Conservation (phyloP, 2,113 vertebrate genomes). For the Clarias batrachus region DNA sequence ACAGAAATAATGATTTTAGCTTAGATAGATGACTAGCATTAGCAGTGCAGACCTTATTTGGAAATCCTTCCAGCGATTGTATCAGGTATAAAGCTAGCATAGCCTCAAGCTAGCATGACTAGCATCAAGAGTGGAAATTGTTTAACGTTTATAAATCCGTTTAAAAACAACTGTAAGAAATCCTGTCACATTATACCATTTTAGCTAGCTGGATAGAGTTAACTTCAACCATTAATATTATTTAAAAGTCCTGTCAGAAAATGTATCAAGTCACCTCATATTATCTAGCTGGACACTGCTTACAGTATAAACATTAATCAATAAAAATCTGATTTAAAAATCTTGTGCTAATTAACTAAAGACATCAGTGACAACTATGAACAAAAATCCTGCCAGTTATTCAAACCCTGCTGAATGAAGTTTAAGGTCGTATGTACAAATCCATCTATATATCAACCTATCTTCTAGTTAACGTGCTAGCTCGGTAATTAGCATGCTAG, state of each 20-base stretch:
- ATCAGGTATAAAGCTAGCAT: background rate
- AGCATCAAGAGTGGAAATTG: background rate
- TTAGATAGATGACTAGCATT: background rate
- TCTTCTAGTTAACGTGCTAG: background rate
- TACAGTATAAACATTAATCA: background rate
- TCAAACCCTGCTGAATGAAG: background rate
- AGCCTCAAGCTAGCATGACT: background rate
- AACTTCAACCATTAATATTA: background rate
- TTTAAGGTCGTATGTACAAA: background rate
- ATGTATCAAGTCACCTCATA: background rate
- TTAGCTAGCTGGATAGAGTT: background rate
- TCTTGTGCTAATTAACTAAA: background rate
- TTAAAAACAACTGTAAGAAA: background rate
- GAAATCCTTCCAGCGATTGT: background rate
- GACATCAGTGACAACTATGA: background rate
- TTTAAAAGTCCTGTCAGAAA: conserved; percentile 4
- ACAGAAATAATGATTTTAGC: background rate
- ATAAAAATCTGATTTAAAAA: background rate
- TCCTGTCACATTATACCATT: background rate
- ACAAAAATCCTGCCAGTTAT: background rate
- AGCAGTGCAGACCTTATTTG: background rate
- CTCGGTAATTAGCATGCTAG: background rate
- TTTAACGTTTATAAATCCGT: background rate
- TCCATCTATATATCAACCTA: background rate
- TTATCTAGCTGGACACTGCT: background rate